These are phyloP conservation scores for Neodontobutis hainanensis DNA, from an alignment of 2,113 vertebrate genomes.

Conservation along the genomic window DNA sequence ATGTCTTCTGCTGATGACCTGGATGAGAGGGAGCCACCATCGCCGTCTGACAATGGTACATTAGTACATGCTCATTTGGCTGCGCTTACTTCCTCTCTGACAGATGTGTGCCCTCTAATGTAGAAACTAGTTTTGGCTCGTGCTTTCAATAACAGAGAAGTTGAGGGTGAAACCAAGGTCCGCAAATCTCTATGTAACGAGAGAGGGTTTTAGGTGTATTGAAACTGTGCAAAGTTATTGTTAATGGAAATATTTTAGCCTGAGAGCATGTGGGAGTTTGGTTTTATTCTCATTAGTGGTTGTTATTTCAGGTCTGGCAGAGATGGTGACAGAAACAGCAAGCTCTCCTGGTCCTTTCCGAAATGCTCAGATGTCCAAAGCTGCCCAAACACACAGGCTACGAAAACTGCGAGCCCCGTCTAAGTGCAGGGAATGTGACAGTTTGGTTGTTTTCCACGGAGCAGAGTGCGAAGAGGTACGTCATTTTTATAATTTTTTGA, in stretches of 20 bases:
- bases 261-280: background rate
- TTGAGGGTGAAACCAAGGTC: background rate
- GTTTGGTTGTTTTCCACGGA: conserved; percentile 94
- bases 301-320: conserved; percentile 82
- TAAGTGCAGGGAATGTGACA: conserved; percentile 96
- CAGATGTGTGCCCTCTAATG: background rate
- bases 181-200: too few species aligned
- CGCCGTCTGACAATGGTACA: conserved; percentile 90
- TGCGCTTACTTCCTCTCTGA: conserved; percentile 4
- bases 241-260: background rate
- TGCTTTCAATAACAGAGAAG: conserved; percentile 7
- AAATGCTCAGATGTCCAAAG: conserved; percentile 94
- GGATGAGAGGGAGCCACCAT: conserved; percentile 93
- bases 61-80: conserved; percentile 7
- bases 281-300: background rate
- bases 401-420: conserved; percentile 92
- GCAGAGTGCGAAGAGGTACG: conserved; percentile 96
- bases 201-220: too few species aligned
- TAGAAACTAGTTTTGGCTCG: background rate
- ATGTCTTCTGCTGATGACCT: conserved; percentile 98
- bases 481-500: conserved; percentile 13
- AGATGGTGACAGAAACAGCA: conserved; percentile 85
- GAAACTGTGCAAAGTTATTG: background rate
- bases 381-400: conserved; percentile 92
- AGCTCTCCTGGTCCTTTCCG: conserved; percentile 91